phyloP scores from a whole-genome alignment of 2,797 vertebrate genomes.

The Parauchenoglanis punctatus region DNA sequence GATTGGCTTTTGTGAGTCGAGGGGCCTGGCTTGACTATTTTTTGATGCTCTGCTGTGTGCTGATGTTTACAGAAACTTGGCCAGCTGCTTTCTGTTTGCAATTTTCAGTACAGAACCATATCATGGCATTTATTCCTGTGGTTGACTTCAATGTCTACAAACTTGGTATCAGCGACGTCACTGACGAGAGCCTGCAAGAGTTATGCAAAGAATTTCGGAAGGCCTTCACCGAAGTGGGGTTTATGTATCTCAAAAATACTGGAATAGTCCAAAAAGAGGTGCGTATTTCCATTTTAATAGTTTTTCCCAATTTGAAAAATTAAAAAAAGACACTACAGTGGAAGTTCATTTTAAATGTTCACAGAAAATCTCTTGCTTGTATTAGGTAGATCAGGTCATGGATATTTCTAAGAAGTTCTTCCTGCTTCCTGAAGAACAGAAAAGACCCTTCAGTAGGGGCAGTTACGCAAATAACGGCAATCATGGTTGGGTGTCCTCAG shows the following conservation, averaged over 20 bases:
- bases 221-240: constrained; percentile 71
- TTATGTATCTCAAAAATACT: constrained; percentile 73
- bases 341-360: not conserved
- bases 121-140: constrained; percentile 49
- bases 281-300: not conserved
- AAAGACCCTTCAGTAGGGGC: constrained; percentile 62
- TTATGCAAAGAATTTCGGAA: constrained; percentile 59
- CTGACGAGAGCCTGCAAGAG: constrained; percentile 27
- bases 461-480: constrained; percentile 25
- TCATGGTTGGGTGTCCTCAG: constrained; percentile 21
- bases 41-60: not conserved
- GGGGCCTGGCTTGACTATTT: not conserved
- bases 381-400: constrained; percentile 69
- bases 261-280: constrained; percentile 73
- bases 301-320: not conserved
- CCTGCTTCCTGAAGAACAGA: constrained; percentile 69
- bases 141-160: constrained; percentile 67
- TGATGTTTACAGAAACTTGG: not conserved
- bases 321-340: not conserved
- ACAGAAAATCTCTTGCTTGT: not conserved
- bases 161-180: constrained; percentile 40
- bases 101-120: not conserved
- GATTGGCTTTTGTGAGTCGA: not conserved
- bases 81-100: not conserved
- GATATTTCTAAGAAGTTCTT: constrained; percentile 69